Percentiles rank a stretch among this genome's conserved stretches.
Evolutionary conservation across 2,113 vertebrate species (phyloP).

Genomic region (Lanius collurio): DNA sequence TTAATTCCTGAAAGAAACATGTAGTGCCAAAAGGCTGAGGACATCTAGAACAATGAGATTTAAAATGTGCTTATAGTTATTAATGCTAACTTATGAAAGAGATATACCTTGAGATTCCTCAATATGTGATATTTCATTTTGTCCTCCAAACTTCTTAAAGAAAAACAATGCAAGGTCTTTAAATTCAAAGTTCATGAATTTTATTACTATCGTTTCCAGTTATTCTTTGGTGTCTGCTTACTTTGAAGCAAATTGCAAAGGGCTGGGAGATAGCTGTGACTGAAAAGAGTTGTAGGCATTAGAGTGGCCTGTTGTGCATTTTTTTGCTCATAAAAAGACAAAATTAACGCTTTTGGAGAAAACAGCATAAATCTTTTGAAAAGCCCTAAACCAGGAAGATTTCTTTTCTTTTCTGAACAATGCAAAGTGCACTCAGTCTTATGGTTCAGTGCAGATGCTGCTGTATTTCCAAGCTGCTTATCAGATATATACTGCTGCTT

Average conservation of each 20-base stretch:
- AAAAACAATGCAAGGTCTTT: constrained; percentile 4
- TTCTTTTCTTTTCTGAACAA: not conserved
- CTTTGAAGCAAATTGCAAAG: constrained; percentile 44
- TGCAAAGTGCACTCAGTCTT: not conserved
- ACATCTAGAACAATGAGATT: not conserved
- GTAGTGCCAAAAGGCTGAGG: not conserved
- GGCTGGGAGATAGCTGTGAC: not conserved
- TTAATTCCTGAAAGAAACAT: constrained; percentile 48
- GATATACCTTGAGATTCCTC: constrained; percentile 5
- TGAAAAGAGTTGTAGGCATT: not conserved
- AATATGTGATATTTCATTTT: constrained; percentile 1
- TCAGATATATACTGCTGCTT: not conserved
- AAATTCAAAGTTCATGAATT: constrained; percentile 18
- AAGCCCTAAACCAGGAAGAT: not conserved
- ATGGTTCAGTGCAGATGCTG: not conserved
- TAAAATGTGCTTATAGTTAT: constrained; percentile 23
- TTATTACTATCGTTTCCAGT: constrained; percentile 6
- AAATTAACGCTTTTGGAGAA: constrained; percentile 21
- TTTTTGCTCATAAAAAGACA: not conserved
- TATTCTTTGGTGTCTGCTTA: constrained; percentile 15
- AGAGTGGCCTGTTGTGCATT: not conserved
- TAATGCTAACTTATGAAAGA: constrained; percentile 11
- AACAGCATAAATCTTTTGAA: constrained; percentile 11
- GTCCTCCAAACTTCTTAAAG: not conserved
- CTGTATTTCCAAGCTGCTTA: not conserved